These are phyloP conservation scores for Apogon talboti DNA, from an alignment of 2,797 vertebrate genomes.

Conservation along the genomic window DNA sequence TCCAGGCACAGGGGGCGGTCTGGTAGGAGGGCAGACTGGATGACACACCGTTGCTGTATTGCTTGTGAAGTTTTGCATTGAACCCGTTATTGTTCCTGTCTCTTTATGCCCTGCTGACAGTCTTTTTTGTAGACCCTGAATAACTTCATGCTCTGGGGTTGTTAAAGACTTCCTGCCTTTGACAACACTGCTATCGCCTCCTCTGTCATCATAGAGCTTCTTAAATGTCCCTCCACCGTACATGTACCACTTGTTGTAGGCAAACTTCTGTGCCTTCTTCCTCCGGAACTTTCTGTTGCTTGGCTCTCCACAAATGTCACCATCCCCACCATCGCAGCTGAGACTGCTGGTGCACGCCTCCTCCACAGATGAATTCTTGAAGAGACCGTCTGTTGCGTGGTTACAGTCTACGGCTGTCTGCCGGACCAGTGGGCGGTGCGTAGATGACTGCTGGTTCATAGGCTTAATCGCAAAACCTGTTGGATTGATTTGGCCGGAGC, in stretches of 20 bases:
- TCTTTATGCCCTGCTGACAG: conserved; percentile 39
- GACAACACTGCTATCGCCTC: conserved; percentile 45
- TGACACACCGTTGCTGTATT: conserved; percentile 33
- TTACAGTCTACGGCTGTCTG: conserved; percentile 93
- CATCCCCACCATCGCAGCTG: conserved; percentile 66
- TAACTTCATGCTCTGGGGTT: conserved; percentile 59
- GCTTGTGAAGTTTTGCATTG: conserved; percentile 34
- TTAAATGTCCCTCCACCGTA: conserved; percentile 93
- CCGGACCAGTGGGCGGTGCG: conserved; percentile 91
- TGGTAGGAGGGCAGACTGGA: conserved; percentile 34
- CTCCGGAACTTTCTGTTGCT: conserved; percentile 80
- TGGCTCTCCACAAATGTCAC: conserved; percentile 69
- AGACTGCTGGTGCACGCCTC: conserved; percentile 75
- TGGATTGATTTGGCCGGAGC: conserved; percentile 75
- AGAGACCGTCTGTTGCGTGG: conserved; percentile 75
- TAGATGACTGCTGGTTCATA: conserved; percentile 82
- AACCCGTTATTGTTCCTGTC: conserved; percentile 21
- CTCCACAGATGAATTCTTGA: conserved; percentile 64
- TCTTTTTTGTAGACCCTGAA: conserved; percentile 59
- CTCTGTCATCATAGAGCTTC: conserved; percentile 90
- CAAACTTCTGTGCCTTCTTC: conserved; percentile 90
- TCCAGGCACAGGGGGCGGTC: conserved; percentile 26
- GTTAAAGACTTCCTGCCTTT: conserved; percentile 72
- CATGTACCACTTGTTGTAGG: conserved; percentile 96
- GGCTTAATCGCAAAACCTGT: conserved; percentile 74